Evolutionary conservation across 1,140 invertebrate species (phyloP), one percentile per base, ranked within the genome.

Genomic region (Drosophila prosaltans): DNA sequence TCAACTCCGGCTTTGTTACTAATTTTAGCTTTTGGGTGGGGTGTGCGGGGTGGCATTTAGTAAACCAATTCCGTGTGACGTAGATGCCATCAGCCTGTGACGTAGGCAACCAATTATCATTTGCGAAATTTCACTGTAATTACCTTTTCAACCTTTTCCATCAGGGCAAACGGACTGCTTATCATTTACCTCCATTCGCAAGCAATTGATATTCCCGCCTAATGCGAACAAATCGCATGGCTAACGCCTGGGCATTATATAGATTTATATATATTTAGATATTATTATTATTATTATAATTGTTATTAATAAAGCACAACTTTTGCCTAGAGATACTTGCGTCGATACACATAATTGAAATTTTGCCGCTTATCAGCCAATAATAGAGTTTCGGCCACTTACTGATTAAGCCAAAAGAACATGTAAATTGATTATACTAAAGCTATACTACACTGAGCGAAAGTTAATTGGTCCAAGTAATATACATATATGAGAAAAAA

Each of bases 41-140:
- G 16, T 16, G 16, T 16, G 16, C 16, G 16, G 16, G 16, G 16
- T 16, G 16, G 16, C 16, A 16, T 16, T 16, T 16, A 16, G 16
- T 16, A 16, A 24, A 54, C 48, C 8, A 8, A 39, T 21, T 36
- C 16, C 57, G 48, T 9, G 72, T 88, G 82, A 86, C 83, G 83
- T 86, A 88, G 80, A 63, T 74, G 69, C 68, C 69, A 67, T 57
- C 69, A 65, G 69, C 66, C 62, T 63, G 81, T 86, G 83, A 86
- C 83, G 83, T 88, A 32, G 40, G 26, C 69, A 68, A 54, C 32
- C 48, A 68, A 65, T 71, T 69, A 69, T 67, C 61, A 88, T 80
- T 83, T 70, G 74, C 74, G 74, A 77, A 77, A 65, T 77, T 88
- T 80, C 43, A 16, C 76, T 65, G 45, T 86, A 86, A 86, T 83